Conservation (phyloP, 2,113 vertebrate species). For the Apteryx owenii region DNA sequence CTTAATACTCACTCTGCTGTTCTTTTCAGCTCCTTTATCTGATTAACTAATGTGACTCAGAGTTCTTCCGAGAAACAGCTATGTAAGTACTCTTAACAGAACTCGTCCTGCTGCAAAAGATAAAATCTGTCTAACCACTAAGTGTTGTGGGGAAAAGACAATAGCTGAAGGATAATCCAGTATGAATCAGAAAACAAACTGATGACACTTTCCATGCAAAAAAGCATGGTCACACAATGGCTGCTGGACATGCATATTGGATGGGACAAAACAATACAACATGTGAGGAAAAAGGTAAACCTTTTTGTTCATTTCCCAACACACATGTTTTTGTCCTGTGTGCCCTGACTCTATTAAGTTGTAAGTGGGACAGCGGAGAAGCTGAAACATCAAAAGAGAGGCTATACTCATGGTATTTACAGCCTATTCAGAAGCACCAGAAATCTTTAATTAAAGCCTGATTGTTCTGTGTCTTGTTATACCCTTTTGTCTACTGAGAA, state of each 20-base stretch:
- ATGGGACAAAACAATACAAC: background rate
- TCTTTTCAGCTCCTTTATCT: slow-evolving; percentile 78
- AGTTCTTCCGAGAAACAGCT: slow-evolving; percentile 72
- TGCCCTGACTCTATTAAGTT: background rate
- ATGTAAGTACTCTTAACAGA: background rate
- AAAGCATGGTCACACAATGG: background rate
- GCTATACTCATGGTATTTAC: slow-evolving; percentile 6
- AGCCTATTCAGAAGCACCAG: slow-evolving; percentile 19
- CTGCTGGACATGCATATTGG: background rate
- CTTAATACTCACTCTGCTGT: slow-evolving; percentile 71
- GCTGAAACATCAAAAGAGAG: background rate
- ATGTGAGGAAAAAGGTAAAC: background rate
- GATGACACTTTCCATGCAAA: background rate
- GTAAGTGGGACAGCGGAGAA: background rate
- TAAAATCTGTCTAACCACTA: background rate
- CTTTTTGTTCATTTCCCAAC: background rate
- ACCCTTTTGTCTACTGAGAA: background rate
- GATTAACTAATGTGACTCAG: slow-evolving; percentile 77
- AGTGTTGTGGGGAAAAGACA: background rate
- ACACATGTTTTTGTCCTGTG: background rate
- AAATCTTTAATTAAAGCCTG: slow-evolving; percentile 69
- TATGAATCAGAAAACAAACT: background rate
- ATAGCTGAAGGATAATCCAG: background rate
- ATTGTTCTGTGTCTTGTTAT: slow-evolving; percentile 36
- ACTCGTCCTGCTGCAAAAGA: background rate